These are phyloP conservation scores for Busseola fusca DNA, from an alignment of 2,888 invertebrate genomes.

Conservation along the genomic window DNA sequence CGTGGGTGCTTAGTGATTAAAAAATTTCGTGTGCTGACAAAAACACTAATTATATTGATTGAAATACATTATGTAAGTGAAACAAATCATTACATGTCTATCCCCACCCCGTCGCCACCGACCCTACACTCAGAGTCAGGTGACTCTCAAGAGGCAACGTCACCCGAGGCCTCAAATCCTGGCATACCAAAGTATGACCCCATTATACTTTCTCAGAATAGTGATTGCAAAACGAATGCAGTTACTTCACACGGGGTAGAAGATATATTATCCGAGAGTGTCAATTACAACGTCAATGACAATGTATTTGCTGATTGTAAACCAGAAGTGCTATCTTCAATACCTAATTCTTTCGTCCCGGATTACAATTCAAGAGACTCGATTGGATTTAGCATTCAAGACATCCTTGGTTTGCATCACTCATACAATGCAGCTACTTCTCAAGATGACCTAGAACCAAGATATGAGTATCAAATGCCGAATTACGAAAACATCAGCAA, in stretches of 20 bases:
- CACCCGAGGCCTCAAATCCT: constrained; percentile 73
- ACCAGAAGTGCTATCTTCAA: constrained; percentile 74
- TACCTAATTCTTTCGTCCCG: constrained; percentile 78
- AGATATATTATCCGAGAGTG: constrained; percentile 81
- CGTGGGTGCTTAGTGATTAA: constrained; percentile 72
- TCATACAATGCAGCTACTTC: constrained; percentile 70
- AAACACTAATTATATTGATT: constrained; percentile 47
- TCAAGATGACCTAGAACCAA: constrained; percentile 75
- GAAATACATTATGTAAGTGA: constrained; percentile 31
- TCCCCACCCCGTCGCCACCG: constrained; percentile 74
- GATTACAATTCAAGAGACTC: constrained; percentile 87
- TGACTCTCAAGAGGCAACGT: constrained; percentile 75
- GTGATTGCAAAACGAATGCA: constrained; percentile 66
- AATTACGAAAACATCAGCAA: constrained; percentile 83
- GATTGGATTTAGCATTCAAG: constrained; percentile 86
- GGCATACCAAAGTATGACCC: constrained; percentile 65
- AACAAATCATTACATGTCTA: constrained; percentile 72
- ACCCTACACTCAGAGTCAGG: constrained; percentile 76
- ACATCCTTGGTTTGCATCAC: constrained; percentile 84
- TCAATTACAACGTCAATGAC: constrained; percentile 71
- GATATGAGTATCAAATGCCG: constrained; percentile 80
- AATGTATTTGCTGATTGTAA: constrained; percentile 76
- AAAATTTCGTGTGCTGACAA: constrained; percentile 41
- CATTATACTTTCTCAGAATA: constrained; percentile 64
- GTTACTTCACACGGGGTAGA: constrained; percentile 83